Conservation (phyloP, 2,888 invertebrate genomes). For the Volucella bombylans region DNA sequence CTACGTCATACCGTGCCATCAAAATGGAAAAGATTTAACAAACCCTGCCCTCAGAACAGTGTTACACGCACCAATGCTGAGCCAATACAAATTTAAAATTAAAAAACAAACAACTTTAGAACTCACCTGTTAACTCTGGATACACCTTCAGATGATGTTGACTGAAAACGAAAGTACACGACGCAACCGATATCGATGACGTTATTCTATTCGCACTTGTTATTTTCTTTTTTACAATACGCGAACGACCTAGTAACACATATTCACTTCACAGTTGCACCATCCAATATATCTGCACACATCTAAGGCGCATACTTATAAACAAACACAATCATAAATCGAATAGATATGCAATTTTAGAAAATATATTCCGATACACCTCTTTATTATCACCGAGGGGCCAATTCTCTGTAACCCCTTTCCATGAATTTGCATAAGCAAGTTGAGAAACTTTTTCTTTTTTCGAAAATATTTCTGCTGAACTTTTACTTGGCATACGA, state of each 20-base stretch:
- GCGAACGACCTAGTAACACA: constrained; percentile 62
- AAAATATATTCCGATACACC: too few species aligned
- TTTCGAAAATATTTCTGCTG: constrained; percentile 12
- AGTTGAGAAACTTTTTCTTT: constrained; percentile 11
- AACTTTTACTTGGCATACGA: constrained; percentile 29
- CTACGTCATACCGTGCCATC: not conserved
- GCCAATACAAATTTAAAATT: not conserved
- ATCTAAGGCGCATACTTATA: constrained; percentile 9
- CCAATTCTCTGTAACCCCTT: constrained; percentile 26
- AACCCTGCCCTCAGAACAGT: not conserved
- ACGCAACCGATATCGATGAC: constrained; percentile 45
- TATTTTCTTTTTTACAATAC: constrained; percentile 3
- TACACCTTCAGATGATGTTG: constrained; percentile 17
- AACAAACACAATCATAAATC: not conserved
- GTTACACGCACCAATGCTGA: not conserved
- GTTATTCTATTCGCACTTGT: constrained; percentile 35
- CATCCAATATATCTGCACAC: constrained; percentile 19
- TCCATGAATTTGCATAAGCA: constrained; percentile 37
- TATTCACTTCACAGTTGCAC: constrained; percentile 53
- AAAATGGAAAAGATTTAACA: not conserved
- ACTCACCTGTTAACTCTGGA: constrained; percentile 39
- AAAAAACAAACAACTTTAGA: not conserved
- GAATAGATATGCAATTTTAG: too few species aligned
- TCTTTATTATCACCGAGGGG: not conserved
- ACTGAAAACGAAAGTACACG: constrained; percentile 59